Base-by-base conservation (phyloP, 2,888 invertebrate genomes). In the Sympetrum striolatum region DNA sequence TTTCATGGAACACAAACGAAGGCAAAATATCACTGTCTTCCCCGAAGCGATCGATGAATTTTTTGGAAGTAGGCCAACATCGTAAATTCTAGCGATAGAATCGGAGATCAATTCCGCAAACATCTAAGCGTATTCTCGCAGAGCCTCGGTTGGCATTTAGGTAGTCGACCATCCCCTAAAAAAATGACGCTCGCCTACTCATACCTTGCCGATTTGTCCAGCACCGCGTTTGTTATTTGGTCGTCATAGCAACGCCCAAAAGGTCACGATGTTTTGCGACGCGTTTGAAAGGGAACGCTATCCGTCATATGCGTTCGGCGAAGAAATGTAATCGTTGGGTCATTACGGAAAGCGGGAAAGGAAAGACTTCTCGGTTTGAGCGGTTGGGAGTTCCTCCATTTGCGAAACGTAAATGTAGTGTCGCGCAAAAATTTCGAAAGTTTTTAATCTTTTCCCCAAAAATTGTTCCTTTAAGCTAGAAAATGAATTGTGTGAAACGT, bases 181-280 rank as follows among this genome's bases (percentile, higher is more conserved):
- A n/a, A 60, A 60, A 37, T 31, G 60, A 25, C 86, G 60, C 37
- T 53, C 81, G 12, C 22, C 35, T 37, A 86, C 58, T 58, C 86
- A 37, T 86, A n/a, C 64, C 18, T 35, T 60, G 37, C 37, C 82
- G 22, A 58, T 37, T 86, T 37, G 18, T 35, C 82, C 58, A 10
- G 53, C 53, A 60, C 37, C 37, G 86, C 60, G 86, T 86, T 86
- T 86, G 86, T 86, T 86, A 86, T 86, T 86, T 60, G 37, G 86
- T 86, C 6, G 0, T 37, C 86, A 86, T 86, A 64, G 64, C 37
- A 39, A 86, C 86, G 60, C 18, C 86, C 39, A 86, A 86, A 53
- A 86, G 86, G 86, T 86, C 86, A 86, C 86, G 39, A 60, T 64
- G 86, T 86, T 86, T 37, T 58, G n/a, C 86, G 86, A 86, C 86